A percentile compares a stretch with the other conserved stretches of the same genome.
Evolutionary conservation across 2,888 invertebrate genomes (phyloP).

Genomic region (Itoplectis maculator): DNA sequence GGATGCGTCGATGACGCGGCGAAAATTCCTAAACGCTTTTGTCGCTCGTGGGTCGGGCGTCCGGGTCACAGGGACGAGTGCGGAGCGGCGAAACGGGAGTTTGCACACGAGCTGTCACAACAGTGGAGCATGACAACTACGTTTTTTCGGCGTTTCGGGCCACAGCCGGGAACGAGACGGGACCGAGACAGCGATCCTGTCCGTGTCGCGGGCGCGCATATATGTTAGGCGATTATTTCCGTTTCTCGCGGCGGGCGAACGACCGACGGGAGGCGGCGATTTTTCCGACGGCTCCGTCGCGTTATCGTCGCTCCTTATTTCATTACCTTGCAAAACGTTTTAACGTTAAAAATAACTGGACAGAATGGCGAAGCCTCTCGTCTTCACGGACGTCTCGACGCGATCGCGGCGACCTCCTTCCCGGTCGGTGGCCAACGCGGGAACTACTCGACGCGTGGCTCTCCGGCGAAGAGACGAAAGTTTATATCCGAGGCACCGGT

Average conservation of each 20-base stretch:
- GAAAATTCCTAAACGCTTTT: neutral
- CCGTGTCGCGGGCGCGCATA: neutral
- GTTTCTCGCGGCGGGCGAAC: neutral
- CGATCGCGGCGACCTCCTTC: constrained; percentile 32
- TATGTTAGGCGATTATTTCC: neutral
- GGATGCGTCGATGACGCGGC: constrained; percentile 6
- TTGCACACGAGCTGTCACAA: constrained; percentile 68
- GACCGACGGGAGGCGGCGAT: neutral
- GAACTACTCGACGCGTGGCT: constrained; percentile 33
- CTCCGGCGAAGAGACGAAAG: neutral
- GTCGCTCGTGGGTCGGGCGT: neutral
- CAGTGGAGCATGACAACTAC: constrained; percentile 74
- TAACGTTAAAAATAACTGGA: constrained; percentile 70
- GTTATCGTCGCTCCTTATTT: constrained; percentile 31
- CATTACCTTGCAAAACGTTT: constrained; percentile 61
- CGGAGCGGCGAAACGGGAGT: neutral
- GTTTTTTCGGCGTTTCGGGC: constrained; percentile 66
- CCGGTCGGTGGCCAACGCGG: constrained; percentile 8
- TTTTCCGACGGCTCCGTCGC: constrained; percentile 4
- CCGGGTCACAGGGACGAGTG: constrained; percentile 12
- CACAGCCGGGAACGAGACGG: constrained; percentile 39
- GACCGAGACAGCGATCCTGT: neutral
- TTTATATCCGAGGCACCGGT: neutral
- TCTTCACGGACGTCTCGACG: constrained; percentile 44
- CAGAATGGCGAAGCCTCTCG: constrained; percentile 61